These are phyloP conservation scores for Itoplectis maculator DNA, from an alignment of 2,888 invertebrate genomes.

Conservation along the genomic window DNA sequence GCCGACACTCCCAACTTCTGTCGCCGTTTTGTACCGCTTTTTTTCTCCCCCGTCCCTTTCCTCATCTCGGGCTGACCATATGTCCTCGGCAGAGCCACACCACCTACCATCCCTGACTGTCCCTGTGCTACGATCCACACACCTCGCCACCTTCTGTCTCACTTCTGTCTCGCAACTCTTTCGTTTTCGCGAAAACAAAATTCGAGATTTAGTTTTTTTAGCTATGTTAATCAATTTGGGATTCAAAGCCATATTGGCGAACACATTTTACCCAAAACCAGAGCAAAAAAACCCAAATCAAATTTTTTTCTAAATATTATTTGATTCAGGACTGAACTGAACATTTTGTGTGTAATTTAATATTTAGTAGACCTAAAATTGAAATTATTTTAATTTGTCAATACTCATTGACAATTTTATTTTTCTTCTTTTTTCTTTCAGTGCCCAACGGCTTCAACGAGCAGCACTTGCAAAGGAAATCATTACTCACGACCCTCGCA, in stretches of 20 bases:
- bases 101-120: constrained; percentile 46
- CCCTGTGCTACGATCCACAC: constrained; percentile 23
- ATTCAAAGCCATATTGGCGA: too few species aligned
- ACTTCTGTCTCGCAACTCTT: constrained; percentile 22
- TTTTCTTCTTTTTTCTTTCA: neutral
- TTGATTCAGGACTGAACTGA: too few species aligned
- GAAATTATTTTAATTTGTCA: neutral
- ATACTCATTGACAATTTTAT: neutral
- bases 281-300: too few species aligned
- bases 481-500: constrained; percentile 39
- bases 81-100: constrained; percentile 79
- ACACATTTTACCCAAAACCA: too few species aligned
- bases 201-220: neutral
- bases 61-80: constrained; percentile 79
- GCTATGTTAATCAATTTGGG: too few species aligned
- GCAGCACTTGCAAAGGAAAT: constrained; percentile 21
- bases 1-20: constrained; percentile 85
- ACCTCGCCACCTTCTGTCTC: constrained; percentile 23
- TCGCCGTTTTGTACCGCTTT: constrained; percentile 83
- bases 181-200: neutral
- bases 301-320: too few species aligned
- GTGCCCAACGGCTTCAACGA: neutral
- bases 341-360: neutral
- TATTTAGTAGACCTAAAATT: neutral
- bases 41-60: constrained; percentile 71